Evolutionary conservation across 2,888 invertebrate genomes (phyloP).

Genomic region (Hypomecis punctinalis): DNA sequence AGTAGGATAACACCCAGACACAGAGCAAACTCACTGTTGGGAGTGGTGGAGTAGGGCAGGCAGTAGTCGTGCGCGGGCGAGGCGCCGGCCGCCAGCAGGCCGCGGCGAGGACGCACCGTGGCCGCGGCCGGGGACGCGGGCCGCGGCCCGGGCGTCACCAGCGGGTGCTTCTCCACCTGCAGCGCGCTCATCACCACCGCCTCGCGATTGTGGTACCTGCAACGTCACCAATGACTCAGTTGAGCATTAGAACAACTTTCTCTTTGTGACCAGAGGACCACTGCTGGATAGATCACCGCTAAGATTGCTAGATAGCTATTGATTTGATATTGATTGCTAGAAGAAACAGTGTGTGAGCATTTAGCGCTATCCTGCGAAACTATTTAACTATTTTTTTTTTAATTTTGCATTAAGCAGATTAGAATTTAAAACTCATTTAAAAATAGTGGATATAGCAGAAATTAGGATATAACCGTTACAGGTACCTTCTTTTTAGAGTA

Average conservation of each 20-base stretch:
- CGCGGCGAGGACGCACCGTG: constrained; percentile 50
- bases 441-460: no score
- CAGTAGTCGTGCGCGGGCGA: constrained; percentile 83
- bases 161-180: constrained; percentile 96
- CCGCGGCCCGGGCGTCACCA: constrained; percentile 94
- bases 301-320: no score
- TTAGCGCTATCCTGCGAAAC: no score
- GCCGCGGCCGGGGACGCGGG: constrained; percentile 88
- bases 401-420: no score
- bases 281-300: not conserved
- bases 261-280: not conserved
- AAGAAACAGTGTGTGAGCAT: no score
- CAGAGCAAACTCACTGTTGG: constrained; percentile 62
- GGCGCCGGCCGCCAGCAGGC: constrained; percentile 62
- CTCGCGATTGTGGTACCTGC: constrained; percentile 95
- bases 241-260: no score
- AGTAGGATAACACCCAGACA: not conserved
- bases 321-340: no score
- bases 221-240: no score
- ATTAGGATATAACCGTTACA: no score
- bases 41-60: constrained; percentile 87
- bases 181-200: constrained; percentile 96
- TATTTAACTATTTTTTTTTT: no score
- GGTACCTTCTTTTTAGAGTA: no score
- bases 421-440: no score